phyloP scores from a whole-genome alignment of 1,140 invertebrate genomes.

The Drosophila aff. region DNA sequence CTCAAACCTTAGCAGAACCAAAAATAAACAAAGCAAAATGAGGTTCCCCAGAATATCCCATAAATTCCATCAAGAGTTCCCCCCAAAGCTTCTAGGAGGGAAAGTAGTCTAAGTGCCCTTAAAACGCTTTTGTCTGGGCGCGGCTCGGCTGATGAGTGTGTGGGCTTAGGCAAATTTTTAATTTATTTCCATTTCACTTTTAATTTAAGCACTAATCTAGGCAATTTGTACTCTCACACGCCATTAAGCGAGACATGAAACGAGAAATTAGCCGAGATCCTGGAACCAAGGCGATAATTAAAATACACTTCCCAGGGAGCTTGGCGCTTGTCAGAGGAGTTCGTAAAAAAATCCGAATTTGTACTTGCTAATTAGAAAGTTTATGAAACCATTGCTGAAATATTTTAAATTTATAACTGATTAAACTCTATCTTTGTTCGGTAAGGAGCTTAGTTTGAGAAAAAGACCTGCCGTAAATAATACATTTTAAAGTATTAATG shows the following conservation, averaged over 20 bases:
- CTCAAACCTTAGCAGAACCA: neutral
- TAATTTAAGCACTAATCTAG: conserved; percentile 83
- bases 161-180: conserved; percentile 71
- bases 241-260: conserved; percentile 70
- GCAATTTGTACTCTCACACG: conserved; percentile 81
- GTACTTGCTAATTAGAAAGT: too few relatives aligned
- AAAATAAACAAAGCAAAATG: conserved; percentile 40
- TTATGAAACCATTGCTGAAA: too few relatives aligned
- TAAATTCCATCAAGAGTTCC: conserved; percentile 51
- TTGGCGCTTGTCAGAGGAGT: neutral
- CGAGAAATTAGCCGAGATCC: conserved; percentile 41
- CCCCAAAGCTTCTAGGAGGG: conserved; percentile 26
- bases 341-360: neutral
- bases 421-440: neutral
- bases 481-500: neutral
- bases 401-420: too few relatives aligned
- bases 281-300: conserved; percentile 39
- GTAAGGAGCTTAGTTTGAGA: neutral
- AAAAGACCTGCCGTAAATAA: neutral
- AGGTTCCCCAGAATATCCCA: conserved; percentile 36
- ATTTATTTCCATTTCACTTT: conserved; percentile 83
- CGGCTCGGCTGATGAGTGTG: conserved; percentile 1
- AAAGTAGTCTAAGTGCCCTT: conserved; percentile 29
- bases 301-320: conserved; percentile 26
- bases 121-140: conserved; percentile 18